These are phyloP conservation scores for Ibycter americanus DNA, from an alignment of 2,797 vertebrate species.

Conservation along the genomic window DNA sequence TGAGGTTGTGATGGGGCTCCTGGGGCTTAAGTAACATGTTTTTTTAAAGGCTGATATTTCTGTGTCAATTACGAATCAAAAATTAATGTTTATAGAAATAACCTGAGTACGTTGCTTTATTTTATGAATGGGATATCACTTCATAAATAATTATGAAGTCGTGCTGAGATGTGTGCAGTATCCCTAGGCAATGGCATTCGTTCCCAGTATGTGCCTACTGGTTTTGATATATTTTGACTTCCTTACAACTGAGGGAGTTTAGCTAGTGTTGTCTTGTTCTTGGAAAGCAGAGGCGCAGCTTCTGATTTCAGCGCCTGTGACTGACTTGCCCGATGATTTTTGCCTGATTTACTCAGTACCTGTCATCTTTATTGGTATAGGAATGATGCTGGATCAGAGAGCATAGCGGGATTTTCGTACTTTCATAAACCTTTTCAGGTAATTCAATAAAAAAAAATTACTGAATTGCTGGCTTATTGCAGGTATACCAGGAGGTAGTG, in stretches of 20 bases:
- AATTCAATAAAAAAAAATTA: not conserved
- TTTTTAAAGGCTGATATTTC: not conserved
- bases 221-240: not conserved
- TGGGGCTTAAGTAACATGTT: not conserved
- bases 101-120: not conserved
- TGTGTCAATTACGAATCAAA: not conserved
- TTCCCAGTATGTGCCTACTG: not conserved
- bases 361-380: rapidly evolving
- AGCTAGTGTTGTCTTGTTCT: not conserved
- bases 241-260: not conserved
- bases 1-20: not conserved
- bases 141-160: not conserved
- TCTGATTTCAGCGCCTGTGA: not conserved
- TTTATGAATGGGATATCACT: not conserved
- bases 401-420: not conserved
- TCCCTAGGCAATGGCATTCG: not conserved
- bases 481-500: not conserved
- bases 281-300: not conserved
- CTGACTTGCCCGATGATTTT: rapidly evolving
- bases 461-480: not conserved
- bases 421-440: not conserved
- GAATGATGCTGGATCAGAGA: not conserved
- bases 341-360: not conserved
- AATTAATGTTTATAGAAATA: not conserved
- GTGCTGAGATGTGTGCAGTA: not conserved